Base-by-base conservation (phyloP, 1,140 invertebrate genomes). In the Drosophila nannoptera region DNA sequence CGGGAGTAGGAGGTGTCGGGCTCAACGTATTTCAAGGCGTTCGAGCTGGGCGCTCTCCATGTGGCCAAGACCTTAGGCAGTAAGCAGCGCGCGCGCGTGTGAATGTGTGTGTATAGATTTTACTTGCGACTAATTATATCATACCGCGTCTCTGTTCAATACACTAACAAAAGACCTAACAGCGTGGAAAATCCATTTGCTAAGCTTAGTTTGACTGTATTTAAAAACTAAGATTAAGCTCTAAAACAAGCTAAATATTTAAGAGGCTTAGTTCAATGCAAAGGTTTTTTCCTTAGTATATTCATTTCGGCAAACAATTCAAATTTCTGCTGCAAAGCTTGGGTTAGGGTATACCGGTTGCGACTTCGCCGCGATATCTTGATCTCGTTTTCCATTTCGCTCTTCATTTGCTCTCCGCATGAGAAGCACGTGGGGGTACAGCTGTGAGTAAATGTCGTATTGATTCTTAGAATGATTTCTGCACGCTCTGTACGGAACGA, bases 401-500 rank as follows among this genome's bases (percentile, higher is more conserved):
- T 56, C 29, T 16, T 9, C 7, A 33, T 12, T 35, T 42, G 9
- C 53, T 12, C 53, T 32, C 22, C 32, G 22, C 45, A 7, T 5
- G 12, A 5, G 31, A 56, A 56, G 54, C 54, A 56, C 54, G 54
- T 56, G 54, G 40, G 54, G 40, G 40, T 32, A 12, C 54, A 43
- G 14, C 4, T 33, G 43, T 22, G 38, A 56, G 53, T 32, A 56
- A 43, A 43, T 56, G 38, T 55, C 12, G 11, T 31, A 55, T 53
- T 53, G 50, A 55, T 55, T 56, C 29, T 43, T 16, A 3, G 9
- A 56, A 33, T 43, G 12, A 56, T 12, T 56, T 33, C 12, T 32
- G 8, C 11, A 14, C 38, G 53, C 53, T 42, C 22, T 32, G 42
- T 31, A 7, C 31, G 3, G 40, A 56, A 43, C 38, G 40, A 56